Base-by-base conservation (phyloP, 2,888 invertebrate genomes). In the Drosophila koepferae region DNA sequence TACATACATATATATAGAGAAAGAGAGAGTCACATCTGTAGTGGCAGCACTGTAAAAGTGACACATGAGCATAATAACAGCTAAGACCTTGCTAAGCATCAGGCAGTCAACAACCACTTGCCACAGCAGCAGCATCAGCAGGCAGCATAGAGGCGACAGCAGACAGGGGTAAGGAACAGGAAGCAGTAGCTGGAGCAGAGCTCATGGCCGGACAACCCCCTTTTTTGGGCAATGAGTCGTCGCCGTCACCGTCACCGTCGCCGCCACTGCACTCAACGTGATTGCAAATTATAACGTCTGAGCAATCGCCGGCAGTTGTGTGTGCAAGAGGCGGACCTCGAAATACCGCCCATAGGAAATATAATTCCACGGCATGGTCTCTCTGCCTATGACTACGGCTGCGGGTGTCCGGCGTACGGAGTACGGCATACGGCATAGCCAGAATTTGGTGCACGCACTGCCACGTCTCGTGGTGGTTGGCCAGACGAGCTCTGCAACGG, bases 261-360 rank as follows among this genome's bases (percentile, higher is more conserved):
- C 58, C 54, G 72, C 51, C 63, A 69, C 76, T 84, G 89, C 86
- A 89, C 86, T 89, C 86, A 85, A 83, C 81, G 63, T 86, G 86
- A 86, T 86, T 86, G 86, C 86, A 86, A 86, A 86, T 86, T 86
- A 86, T 85, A 87, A 67, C 85, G 89, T 87, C 87, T 87, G 89
- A 87, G 89, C 87, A 87, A 83, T 83, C 80, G 86, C 75, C 77
- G 81, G 72, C 75, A 73, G 71, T 71, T 80, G 58, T 68, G 62
- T 72, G 65, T 60, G 51, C 56, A 68, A 69, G 54, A 81, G 89
- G 90, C 89, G 90, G 66, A 69, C 63, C 77, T 75, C 74, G 61
- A 82, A 84, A 89, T 77, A 74, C 80, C 87, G 90, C 87, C 87
- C 89, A 87, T 89, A 90, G 90, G 87, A 87, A 87, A 87, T 87